Percentiles rank a stretch among this genome's conserved stretches.
Evolutionary conservation across 2,888 invertebrate genomes (phyloP).

Genomic region (Eupithecia pulchellata): DNA sequence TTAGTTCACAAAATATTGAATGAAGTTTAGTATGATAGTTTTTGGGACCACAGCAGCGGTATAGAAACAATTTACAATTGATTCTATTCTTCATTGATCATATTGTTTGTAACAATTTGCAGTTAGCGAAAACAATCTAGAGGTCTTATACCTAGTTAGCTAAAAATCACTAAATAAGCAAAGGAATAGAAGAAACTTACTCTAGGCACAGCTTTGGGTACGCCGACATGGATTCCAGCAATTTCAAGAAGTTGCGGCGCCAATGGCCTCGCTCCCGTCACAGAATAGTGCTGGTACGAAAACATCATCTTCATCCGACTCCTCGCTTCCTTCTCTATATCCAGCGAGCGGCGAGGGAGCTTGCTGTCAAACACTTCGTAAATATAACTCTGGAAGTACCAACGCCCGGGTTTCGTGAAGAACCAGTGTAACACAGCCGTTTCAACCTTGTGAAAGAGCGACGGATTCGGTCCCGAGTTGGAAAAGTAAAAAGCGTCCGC

Average conservation of each 20-base stretch:
- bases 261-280: conserved; percentile 81
- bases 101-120: too few species aligned
- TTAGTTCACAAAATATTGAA: too few species aligned
- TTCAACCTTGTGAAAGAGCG: conserved; percentile 59
- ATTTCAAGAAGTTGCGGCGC: conserved; percentile 86
- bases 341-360: conserved; percentile 73
- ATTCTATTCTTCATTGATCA: too few species aligned
- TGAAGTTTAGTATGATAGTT: too few species aligned
- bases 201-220: conserved; percentile 57
- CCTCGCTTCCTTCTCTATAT: conserved; percentile 73
- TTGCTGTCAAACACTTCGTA: conserved; percentile 65
- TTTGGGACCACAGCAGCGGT: too few species aligned
- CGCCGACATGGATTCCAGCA: conserved; percentile 81
- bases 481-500: conserved; percentile 79
- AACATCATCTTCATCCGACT: conserved; percentile 82
- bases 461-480: conserved; percentile 60
- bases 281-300: conserved; percentile 86
- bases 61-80: too few species aligned
- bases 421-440: conserved; percentile 53
- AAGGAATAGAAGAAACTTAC: conserved; percentile 46
- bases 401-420: conserved; percentile 53
- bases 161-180: neutral
- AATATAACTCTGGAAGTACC: conserved; percentile 62
- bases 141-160: too few species aligned
- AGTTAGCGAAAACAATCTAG: too few species aligned